These are phyloP conservation scores for Acropternis orthonyx DNA, from an alignment of 2,797 vertebrate genomes.

Conservation along the genomic window DNA sequence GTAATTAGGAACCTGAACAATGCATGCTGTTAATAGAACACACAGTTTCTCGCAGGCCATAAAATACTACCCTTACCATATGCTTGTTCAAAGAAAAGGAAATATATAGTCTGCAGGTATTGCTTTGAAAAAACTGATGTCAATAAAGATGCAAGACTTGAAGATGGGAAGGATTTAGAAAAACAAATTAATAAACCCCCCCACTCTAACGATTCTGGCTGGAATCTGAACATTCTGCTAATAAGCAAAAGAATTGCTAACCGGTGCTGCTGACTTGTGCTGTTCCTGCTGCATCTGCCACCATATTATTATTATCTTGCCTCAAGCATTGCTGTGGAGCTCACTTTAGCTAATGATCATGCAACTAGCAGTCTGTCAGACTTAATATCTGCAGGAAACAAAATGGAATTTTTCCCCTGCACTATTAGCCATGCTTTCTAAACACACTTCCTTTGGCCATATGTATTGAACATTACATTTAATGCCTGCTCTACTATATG, in stretches of 20 bases:
- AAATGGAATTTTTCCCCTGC: slow-evolving; percentile 36
- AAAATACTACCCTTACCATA: not conserved
- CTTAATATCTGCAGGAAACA: slow-evolving; percentile 15
- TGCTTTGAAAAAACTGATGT: not conserved
- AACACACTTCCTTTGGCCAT: slow-evolving; percentile 48
- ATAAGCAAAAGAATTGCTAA: slow-evolving; percentile 8
- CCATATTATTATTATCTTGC: slow-evolving; percentile 46
- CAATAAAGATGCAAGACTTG: not conserved
- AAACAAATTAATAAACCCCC: not conserved
- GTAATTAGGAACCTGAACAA: not conserved
- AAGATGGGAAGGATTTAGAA: not conserved
- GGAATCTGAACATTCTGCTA: not conserved
- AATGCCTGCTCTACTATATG: not conserved
- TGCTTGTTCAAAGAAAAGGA: not conserved
- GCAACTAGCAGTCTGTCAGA: slow-evolving; percentile 54
- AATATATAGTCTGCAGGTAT: not conserved
- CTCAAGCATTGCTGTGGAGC: slow-evolving; percentile 36
- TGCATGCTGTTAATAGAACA: not conserved
- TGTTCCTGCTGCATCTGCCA: slow-evolving; percentile 43
- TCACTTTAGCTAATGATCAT: slow-evolving; percentile 61
- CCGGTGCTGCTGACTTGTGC: slow-evolving; percentile 23
- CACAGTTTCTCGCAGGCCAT: not conserved
- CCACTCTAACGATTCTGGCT: not conserved
- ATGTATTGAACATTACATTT: slow-evolving; percentile 32
- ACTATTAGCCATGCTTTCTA: slow-evolving; percentile 55